Base-by-base conservation (phyloP, 2,113 vertebrate genomes). In the Hemicordylus capensis region DNA sequence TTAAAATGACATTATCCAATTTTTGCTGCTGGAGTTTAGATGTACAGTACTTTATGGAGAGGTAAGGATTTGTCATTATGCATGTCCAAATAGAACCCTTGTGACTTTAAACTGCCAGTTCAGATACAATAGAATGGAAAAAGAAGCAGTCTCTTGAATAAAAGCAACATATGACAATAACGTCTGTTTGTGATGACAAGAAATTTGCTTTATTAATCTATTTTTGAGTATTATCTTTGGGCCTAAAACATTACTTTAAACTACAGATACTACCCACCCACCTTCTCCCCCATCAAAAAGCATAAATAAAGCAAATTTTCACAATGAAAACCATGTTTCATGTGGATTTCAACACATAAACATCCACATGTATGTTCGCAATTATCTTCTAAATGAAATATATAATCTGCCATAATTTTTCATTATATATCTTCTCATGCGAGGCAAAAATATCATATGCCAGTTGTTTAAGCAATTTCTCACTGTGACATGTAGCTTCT, bases 1-100 rank as follows among this genome's bases (percentile, higher is more conserved):
- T 95, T 94, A 94, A 93, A 95, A 87, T 94, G 90, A 94, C 88
- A 93, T 91, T 88, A 87, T 94, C 89, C 89, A 80, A 81, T 91
- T 94, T 89, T 83, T 87, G 80, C 90, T 88, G 89, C 92, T 93
- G 85, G 85, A 85, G 90, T 95, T 94, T 91, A 94, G 89, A 90
- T 92, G 93, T 93, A n/a, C n/a, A n/a, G n/a, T n/a, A 89, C 76
- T 90, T 85, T 75, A 85, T 61, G 56, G 24, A 84, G 90, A 87
- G 37, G 64, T 39, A 78, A 89, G 67, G 39, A 81, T 87, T 86
- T 84, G 69, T 10, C 37, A 84, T 85, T 80, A 48, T 42, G 87
- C 69, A 79, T 72, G 66, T 72, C 54, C 78, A 72, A 79, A 85
- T 46, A 67, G 39, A 79, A 51, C 44, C 15, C 56, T 61, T 73